These are phyloP conservation scores for Chiroxiphia lanceolata DNA, from an alignment of 2,797 vertebrate species.

Conservation along the genomic window DNA sequence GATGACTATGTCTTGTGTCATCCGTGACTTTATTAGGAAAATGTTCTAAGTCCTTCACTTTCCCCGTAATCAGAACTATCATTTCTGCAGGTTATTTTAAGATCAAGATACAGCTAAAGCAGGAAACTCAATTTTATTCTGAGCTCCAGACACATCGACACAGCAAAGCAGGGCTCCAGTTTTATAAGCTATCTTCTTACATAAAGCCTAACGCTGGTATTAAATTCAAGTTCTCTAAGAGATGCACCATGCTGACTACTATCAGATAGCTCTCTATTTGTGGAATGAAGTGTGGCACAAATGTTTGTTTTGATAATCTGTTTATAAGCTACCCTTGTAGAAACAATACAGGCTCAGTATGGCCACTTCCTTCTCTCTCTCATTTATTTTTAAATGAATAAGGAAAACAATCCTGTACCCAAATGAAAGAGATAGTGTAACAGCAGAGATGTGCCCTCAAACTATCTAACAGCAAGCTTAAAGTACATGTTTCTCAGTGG, in stretches of 20 bases:
- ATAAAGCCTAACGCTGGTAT: slow-evolving; percentile 75
- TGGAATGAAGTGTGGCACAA: slow-evolving; percentile 49
- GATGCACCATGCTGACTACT: slow-evolving; percentile 46
- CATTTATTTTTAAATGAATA: slow-evolving; percentile 53
- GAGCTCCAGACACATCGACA: slow-evolving; percentile 89
- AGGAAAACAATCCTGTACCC: slow-evolving; percentile 40
- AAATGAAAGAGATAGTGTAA: slow-evolving; percentile 39
- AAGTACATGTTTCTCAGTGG: slow-evolving; percentile 49
- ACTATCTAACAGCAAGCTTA: slow-evolving; percentile 58
- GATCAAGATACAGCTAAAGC: slow-evolving; percentile 91
- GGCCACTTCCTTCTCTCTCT: slow-evolving; percentile 18
- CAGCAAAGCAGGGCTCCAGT: slow-evolving; percentile 84
- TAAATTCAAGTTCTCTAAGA: slow-evolving; percentile 40
- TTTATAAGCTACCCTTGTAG: slow-evolving; percentile 44
- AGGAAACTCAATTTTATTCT: slow-evolving; percentile 96
- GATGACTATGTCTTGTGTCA: slow-evolving; percentile 77
- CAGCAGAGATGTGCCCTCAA: slow-evolving; percentile 46
- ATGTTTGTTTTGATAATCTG: slow-evolving; percentile 66
- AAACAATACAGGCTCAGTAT: slow-evolving; percentile 44
- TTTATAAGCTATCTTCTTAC: slow-evolving; percentile 85
- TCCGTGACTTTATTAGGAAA: slow-evolving; percentile 80
- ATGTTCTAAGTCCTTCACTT: slow-evolving; percentile 80
- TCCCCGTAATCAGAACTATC: slow-evolving; percentile 83
- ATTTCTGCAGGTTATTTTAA: slow-evolving; percentile 95
- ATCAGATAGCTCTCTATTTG: slow-evolving; percentile 66